Evolutionary conservation across 2,797 vertebrate genomes (phyloP).

Genomic region (Knipowitschia caucasica): DNA sequence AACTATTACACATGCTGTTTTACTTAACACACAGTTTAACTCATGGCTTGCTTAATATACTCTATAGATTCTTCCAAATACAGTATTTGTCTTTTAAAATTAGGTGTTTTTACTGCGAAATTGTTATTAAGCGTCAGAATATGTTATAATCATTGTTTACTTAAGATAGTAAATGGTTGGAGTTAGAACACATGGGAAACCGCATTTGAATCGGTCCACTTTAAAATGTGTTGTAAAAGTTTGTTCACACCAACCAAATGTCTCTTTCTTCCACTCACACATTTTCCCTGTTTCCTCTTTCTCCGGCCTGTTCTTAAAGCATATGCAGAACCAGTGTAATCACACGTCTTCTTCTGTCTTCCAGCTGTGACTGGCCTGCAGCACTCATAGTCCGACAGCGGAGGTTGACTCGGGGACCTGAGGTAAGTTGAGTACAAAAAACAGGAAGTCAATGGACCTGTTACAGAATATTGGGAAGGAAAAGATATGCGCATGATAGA

Average conservation of each 20-base stretch:
- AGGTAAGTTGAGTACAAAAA: background rate
- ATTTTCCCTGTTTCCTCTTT: constrained; percentile 28
- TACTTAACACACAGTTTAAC: no score
- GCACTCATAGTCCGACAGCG: constrained; percentile 26
- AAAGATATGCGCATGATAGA: no score
- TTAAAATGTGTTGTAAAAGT: constrained; percentile 19
- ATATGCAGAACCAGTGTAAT: constrained; percentile 20
- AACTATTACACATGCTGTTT: no score
- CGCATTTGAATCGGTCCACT: constrained; percentile 14
- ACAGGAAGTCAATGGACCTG: no score
- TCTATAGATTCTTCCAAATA: background rate
- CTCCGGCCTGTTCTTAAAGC: constrained; percentile 27
- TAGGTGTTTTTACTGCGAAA: background rate
- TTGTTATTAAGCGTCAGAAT: background rate
- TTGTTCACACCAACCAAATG: constrained; percentile 33
- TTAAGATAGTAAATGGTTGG: background rate
- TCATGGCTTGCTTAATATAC: no score
- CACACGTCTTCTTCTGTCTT: constrained; percentile 12
- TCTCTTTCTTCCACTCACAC: constrained; percentile 18
- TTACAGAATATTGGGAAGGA: no score
- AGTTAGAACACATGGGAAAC: constrained; percentile 14
- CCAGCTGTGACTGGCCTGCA: constrained; percentile 65
- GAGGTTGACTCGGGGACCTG: constrained; percentile 31
- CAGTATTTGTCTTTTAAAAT: background rate
- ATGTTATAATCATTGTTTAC: background rate